Conservation (phyloP, 2,888 invertebrate genomes). For the Drosophila kokeensis region DNA sequence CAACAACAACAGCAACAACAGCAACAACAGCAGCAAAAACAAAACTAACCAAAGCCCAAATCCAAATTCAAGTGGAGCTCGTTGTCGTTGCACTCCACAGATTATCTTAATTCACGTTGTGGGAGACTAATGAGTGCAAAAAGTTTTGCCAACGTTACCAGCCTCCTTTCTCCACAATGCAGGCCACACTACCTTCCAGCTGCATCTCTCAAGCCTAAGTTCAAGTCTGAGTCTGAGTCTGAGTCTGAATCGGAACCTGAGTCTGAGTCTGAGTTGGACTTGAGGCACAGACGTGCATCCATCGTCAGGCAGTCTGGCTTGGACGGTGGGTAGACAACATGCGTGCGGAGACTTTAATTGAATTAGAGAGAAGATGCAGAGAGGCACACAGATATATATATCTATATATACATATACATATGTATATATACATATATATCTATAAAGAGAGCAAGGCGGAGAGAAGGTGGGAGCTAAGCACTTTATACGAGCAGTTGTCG, state of each 20-base stretch:
- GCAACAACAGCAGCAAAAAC: background rate
- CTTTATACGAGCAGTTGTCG: constrained; percentile 43
- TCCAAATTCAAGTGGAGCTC: constrained; percentile 35
- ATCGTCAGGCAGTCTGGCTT: constrained; percentile 29
- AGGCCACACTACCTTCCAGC: constrained; percentile 3
- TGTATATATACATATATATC: background rate
- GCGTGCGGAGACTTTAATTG: constrained; percentile 70
- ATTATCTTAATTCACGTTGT: constrained; percentile 85
- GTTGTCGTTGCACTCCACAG: constrained; percentile 65
- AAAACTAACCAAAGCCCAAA: constrained; percentile 2
- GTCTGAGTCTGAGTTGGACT: background rate
- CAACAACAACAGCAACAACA: background rate
- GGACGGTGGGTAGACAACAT: constrained; percentile 40
- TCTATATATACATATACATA: background rate
- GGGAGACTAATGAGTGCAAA: constrained; percentile 85
- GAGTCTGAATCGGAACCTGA: background rate
- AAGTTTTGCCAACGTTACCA: constrained; percentile 59
- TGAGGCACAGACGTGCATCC: constrained; percentile 36
- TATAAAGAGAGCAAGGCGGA: background rate
- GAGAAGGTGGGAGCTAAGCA: background rate
- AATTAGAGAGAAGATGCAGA: constrained; percentile 59
- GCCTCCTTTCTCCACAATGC: constrained; percentile 46
- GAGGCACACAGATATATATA: background rate
- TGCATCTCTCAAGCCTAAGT: background rate
- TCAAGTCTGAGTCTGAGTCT: background rate